phyloP scores from a whole-genome alignment of 2,888 invertebrate genomes.

The Aleiodes alternator region DNA sequence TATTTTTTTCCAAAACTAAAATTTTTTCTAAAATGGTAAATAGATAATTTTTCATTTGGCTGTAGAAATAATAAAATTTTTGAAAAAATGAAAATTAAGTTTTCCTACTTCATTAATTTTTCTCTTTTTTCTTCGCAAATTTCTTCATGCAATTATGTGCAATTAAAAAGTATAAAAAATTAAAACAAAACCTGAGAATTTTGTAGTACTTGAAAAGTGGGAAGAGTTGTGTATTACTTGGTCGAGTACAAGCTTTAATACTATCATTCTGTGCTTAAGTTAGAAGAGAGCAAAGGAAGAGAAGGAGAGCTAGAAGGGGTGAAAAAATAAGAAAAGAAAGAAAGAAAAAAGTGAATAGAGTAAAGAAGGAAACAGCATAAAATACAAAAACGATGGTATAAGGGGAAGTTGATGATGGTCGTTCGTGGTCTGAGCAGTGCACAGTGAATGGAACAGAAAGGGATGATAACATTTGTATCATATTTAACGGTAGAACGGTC shows the following conservation, averaged over 20 bases:
- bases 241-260: conserved; percentile 28
- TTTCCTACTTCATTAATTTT: no score
- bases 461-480: conserved; percentile 63
- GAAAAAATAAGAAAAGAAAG: conserved; percentile 30
- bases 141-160: no score
- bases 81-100: no score
- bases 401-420: conserved; percentile 48
- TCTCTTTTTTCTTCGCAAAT: no score
- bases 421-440: conserved; percentile 54
- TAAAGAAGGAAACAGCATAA: conserved; percentile 14
- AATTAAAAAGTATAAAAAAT: conserved; percentile 42
- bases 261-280: conserved; percentile 19
- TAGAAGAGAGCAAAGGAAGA: conserved; percentile 20
- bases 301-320: conserved; percentile 20
- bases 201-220: conserved; percentile 35
- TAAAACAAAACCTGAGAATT: conserved; percentile 44
- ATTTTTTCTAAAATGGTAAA: no score
- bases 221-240: conserved; percentile 2
- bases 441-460: conserved; percentile 37
- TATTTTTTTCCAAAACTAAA: background rate
- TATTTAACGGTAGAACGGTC: conserved; percentile 70
- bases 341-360: conserved; percentile 30
- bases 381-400: conserved; percentile 29
- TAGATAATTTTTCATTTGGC: no score
- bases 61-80: no score